Evolutionary conservation across 2,113 vertebrate genomes (phyloP), one percentile per base, ranked within the genome.

Genomic region (Ploceus nigricollis): DNA sequence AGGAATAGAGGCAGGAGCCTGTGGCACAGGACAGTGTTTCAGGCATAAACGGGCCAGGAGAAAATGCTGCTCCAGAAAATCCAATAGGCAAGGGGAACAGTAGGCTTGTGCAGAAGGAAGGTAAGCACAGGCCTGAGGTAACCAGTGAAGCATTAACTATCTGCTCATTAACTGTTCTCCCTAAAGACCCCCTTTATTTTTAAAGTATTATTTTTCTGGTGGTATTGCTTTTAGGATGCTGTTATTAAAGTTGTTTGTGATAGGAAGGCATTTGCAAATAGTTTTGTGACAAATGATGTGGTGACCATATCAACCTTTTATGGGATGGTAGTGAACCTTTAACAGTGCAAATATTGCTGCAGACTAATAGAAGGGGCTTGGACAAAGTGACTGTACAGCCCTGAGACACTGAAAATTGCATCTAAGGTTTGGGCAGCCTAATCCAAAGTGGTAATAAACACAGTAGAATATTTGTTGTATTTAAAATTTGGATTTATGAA

Each of bases 21-120:
- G 6, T 13, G 47, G 35, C 8, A 15, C 6, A 2, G 31, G 61
- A 30, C 2, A 2, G 30, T 54, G 33, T 58, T 54, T 64, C n/a
- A 54, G 33, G 42, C 28, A 6, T 3, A 50, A 76, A 19, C 0
- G 0, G 3, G 15, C 2, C 16, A 7, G 65, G 27, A 76, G 31
- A 40, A 87, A 66, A 39, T 14, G 27, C n/a, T 37, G 24, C 10
- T 40, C 13, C 4, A 3, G 40, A 57, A 25, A n/a, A 35, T 27
- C 33, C 33, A 58, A 2, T 4, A 13, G 30, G 44, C 35, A 33
- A 17, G 40, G 48, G 58, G 10, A 86, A 13, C 11, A 7, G 23
- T 1, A 35, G 48, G 40, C 39, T 53, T 1, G 0, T 20, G 15
- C 11, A 35, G 33, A 30, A 42, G 27, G 15, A 15, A 5, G 18